Conservation (phyloP, 2,113 vertebrate genomes). For the Glaucidium brasilianum region DNA sequence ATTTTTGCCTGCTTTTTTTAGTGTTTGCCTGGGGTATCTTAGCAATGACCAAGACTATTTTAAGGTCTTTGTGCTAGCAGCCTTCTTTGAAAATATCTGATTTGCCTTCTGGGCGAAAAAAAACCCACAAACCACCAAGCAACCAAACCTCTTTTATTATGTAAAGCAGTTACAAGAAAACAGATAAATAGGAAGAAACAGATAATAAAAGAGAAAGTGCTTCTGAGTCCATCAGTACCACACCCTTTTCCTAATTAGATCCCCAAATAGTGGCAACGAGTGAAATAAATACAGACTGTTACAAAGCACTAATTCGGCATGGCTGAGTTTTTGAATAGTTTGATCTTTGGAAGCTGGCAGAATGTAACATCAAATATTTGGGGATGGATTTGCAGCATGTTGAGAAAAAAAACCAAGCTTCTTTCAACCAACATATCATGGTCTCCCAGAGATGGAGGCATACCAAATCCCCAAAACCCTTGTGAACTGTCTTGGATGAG, state of each 20-base stretch:
- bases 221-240: neutral
- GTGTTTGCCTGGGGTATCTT: neutral
- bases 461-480: neutral
- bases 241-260: neutral
- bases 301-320: neutral
- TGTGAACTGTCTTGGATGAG: neutral
- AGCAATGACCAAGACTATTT: neutral
- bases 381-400: neutral
- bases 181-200: neutral
- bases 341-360: neutral
- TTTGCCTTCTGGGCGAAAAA: neutral
- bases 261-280: neutral
- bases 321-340: neutral
- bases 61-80: neutral
- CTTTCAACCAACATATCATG: neutral
- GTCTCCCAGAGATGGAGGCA: neutral
- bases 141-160: neutral
- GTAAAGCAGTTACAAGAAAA: neutral
- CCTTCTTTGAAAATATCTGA: neutral
- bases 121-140: neutral
- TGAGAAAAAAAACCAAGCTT: neutral
- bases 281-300: neutral
- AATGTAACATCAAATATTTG: neutral
- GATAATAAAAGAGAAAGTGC: neutral
- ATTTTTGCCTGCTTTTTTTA: neutral